These are phyloP conservation scores for Prolemur simus DNA, from an alignment of 2,113 vertebrate genomes.

Conservation along the genomic window DNA sequence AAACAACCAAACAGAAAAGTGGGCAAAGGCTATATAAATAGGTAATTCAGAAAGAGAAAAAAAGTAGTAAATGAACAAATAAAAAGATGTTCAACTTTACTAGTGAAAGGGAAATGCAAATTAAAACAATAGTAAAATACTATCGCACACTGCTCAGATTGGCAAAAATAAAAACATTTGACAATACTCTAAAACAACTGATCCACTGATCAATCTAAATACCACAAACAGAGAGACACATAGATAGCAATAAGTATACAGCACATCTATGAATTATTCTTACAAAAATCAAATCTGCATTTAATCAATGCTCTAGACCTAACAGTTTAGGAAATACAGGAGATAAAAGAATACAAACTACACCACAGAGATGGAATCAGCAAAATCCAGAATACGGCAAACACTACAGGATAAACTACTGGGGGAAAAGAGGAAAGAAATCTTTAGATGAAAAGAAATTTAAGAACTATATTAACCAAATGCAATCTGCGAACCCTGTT, in stretches of 20 bases:
- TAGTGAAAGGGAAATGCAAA: constrained; percentile 24
- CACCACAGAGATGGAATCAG: not conserved
- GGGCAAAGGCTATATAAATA: not conserved
- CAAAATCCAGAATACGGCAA: constrained; percentile 4
- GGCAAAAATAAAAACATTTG: not conserved
- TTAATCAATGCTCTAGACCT: constrained; percentile 36
- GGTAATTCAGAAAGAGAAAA: not conserved
- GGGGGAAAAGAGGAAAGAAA: not conserved
- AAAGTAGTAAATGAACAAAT: not conserved
- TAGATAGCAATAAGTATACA: not conserved
- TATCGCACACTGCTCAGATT: not conserved
- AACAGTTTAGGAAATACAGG: not conserved
- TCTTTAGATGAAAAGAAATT: constrained; percentile 28
- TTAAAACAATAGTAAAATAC: constrained; percentile 25
- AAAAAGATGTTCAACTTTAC: not conserved
- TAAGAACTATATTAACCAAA: constrained; percentile 16
- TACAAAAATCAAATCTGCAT: constrained; percentile 2
- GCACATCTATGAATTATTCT: not conserved
- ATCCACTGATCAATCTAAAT: not conserved
- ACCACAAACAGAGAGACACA: not conserved
- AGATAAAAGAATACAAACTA: constrained; percentile 19
- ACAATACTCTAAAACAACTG: not conserved
- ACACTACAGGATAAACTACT: not conserved
- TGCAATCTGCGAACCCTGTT: not conserved
- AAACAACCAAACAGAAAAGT: not conserved